Percentiles rank a stretch among this genome's conserved stretches.
phyloP scores from a whole-genome alignment of 2,113 vertebrate species.

The Cercopithecus mona region DNA sequence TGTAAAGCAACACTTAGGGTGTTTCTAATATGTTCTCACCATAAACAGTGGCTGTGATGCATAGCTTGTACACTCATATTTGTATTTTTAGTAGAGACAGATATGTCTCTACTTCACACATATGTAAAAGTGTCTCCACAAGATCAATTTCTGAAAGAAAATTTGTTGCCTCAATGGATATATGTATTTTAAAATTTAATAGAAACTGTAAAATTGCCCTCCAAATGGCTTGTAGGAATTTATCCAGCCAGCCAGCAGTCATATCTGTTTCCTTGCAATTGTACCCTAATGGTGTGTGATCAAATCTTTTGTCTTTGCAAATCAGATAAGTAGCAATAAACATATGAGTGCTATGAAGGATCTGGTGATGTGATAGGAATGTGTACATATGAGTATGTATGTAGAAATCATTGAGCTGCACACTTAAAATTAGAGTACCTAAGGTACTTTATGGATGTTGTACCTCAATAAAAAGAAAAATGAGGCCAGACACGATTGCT shows the following conservation, averaged over 20 bases:
- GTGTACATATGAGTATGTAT: not conserved
- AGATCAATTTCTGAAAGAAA: not conserved
- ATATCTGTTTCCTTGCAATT: not conserved
- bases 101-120: not conserved
- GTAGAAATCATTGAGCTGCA: not conserved
- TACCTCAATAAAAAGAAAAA: not conserved
- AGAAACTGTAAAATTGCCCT: not conserved
- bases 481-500: not conserved
- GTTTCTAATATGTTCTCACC: not conserved
- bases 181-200: not conserved
- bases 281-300: not conserved
- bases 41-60: not conserved
- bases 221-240: not conserved
- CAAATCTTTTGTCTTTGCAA: slow-evolving; percentile 9
- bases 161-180: not conserved
- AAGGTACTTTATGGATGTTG: not conserved
- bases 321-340: not conserved
- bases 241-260: not conserved
- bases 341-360: not conserved
- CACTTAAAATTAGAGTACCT: not conserved
- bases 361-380: not conserved
- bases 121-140: not conserved
- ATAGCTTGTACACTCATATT: not conserved
- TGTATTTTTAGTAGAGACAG: too few relatives aligned
- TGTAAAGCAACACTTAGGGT: too few relatives aligned